These are phyloP conservation scores for Drosophila malerkotliana DNA, from an alignment of 1,140 invertebrate genomes.

Conservation along the genomic window DNA sequence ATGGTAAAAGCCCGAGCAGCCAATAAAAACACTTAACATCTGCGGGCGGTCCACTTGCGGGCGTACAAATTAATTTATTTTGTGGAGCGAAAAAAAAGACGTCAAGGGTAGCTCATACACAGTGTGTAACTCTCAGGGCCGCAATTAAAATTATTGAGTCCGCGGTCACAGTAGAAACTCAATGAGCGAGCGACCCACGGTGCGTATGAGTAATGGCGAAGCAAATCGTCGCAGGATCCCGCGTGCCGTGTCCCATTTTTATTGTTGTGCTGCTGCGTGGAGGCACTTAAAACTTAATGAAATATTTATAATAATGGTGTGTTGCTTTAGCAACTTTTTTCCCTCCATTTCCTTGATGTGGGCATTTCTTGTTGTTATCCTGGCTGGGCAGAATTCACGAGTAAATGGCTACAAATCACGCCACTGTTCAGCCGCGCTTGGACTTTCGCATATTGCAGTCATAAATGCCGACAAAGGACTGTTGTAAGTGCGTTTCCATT, in stretches of 20 bases:
- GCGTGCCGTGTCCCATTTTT: slow-evolving; percentile 57
- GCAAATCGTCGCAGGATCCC: slow-evolving; percentile 26
- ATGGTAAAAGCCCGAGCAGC: slow-evolving; percentile 61
- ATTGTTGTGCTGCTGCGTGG: slow-evolving; percentile 65
- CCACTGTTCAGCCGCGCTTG: slow-evolving; percentile 34
- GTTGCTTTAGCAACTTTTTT: slow-evolving; percentile 55
- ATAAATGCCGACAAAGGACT: slow-evolving; percentile 51
- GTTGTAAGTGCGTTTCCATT: slow-evolving; percentile 48
- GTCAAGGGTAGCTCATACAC: slow-evolving; percentile 16
- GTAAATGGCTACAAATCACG: slow-evolving; percentile 76
- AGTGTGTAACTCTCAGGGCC: background rate
- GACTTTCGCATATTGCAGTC: slow-evolving; percentile 45
- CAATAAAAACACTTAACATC: slow-evolving; percentile 59
- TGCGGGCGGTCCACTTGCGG: slow-evolving; percentile 41
- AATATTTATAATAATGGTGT: slow-evolving; percentile 78
- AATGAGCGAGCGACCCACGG: slow-evolving; percentile 53
- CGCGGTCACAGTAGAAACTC: slow-evolving; percentile 28
- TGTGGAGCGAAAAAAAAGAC: slow-evolving; percentile 8
- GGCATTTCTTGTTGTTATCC: slow-evolving; percentile 5
- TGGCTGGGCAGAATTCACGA: slow-evolving; percentile 50
- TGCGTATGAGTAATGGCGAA: slow-evolving; percentile 74
- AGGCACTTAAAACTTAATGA: slow-evolving; percentile 80
- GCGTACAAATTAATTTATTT: slow-evolving; percentile 63
- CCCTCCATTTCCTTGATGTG: slow-evolving; percentile 36
- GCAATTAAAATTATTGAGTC: slow-evolving; percentile 74